Evolutionary conservation across 2,113 vertebrate species (phyloP), one percentile per base, ranked within the genome.

Genomic region (Marcusenius ussheri): DNA sequence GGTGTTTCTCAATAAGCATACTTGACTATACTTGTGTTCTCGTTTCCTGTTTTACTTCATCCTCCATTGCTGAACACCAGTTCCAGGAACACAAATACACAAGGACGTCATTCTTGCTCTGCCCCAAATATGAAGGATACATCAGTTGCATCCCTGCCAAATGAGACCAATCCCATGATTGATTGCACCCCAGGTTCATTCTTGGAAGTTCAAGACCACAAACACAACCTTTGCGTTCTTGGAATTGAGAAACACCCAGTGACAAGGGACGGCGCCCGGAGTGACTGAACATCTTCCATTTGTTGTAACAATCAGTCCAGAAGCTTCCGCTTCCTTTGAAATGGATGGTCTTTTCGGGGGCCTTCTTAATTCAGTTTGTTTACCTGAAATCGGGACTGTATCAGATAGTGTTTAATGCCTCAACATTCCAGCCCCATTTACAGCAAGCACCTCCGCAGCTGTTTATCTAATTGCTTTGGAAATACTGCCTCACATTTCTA

Each of bases 381-480:
- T 90, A 92, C 92, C 92, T 74, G 92, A 91, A 92, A 90, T 92
- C 91, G 9, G 92, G 91, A 92, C 90, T 6, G 13, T 89, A 92
- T 91, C 35, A 47, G 66, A 49, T 89, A 66, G 11, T 80, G 35
- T 88, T 53, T 74, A 88, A 77, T 87, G 80, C 53, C 83, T 51
- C 19, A 70, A 92, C 90, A 93, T 92, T 93, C 88, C 84, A 91
- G 90, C 90, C 84, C 45, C 58, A 92, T 56, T 80, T 47, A 91
- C 91, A 92, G 85, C 39, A 87, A 87, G 90, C 84, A 93, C 93
- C 93, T 93, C 92, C 93, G 93, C 93, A 93, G 93, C 94, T 94
- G 93, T 93, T 94, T 94, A 93, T 83, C 92, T 94, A 94, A 95
- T 95, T 93, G 92, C 93, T 93, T 93, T 84, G 93, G 92, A 92